phyloP scores from a whole-genome alignment of 2,797 vertebrate species.

The Gallinago solitaria region DNA sequence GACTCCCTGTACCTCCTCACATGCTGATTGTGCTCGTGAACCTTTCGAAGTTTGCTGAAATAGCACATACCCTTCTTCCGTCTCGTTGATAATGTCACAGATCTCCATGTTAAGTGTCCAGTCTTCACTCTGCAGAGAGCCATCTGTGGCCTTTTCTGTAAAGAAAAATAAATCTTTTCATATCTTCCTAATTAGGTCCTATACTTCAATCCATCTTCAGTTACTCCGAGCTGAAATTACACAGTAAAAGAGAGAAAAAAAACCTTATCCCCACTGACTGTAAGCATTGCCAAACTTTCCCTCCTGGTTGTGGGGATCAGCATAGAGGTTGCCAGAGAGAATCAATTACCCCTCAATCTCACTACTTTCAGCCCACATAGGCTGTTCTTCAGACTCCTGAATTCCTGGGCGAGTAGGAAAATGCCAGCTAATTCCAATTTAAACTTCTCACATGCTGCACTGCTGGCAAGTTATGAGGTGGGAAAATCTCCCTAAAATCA shows the following conservation, averaged over 20 bases:
- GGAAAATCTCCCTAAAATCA: conserved; percentile 4
- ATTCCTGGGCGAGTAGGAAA: conserved; percentile 14
- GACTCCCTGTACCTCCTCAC: not conserved
- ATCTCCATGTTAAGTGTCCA: conserved; percentile 99
- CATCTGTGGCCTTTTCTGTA: conserved; percentile 96
- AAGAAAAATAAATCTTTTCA: conserved; percentile 50
- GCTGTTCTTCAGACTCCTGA: conserved; percentile 9
- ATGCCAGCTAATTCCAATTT: conserved; percentile 53
- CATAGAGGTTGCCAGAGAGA: conserved; percentile 20
- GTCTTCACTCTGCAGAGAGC: conserved; percentile 96
- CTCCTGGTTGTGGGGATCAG: conserved; percentile 23
- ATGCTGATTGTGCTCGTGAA: not conserved
- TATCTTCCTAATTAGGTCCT: not conserved
- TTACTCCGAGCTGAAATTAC: not conserved
- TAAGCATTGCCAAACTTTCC: not conserved
- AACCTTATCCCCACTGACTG: not conserved
- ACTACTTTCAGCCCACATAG: not conserved
- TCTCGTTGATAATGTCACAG: conserved; percentile 99
- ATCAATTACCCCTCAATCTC: conserved; percentile 14
- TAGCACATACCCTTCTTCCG: conserved; percentile 93
- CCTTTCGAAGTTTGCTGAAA: not conserved
- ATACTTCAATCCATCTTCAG: not conserved
- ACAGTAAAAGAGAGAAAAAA: not conserved
- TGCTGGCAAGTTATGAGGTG: not conserved
- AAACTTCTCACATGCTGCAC: not conserved